Conservation (phyloP, 2,888 invertebrate species). For the Nasonia oneida region DNA sequence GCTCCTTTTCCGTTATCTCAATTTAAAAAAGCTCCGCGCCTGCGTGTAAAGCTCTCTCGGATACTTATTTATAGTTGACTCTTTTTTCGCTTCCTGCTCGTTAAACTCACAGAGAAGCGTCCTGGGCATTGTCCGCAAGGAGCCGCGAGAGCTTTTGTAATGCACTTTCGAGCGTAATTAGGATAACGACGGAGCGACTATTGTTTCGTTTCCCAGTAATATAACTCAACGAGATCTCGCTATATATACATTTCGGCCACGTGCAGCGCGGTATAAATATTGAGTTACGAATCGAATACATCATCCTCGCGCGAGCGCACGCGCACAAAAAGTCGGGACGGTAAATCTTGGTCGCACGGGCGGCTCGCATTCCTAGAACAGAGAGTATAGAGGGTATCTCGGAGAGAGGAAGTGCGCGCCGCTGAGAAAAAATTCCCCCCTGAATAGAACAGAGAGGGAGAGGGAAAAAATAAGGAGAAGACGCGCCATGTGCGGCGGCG, state of each 20-base stretch:
- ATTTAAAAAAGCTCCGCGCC: conserved; percentile 38
- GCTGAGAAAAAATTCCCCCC: conserved; percentile 14
- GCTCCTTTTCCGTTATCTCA: not conserved
- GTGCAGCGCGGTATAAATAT: not conserved
- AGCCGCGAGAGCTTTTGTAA: conserved; percentile 12
- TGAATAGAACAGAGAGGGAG: not conserved
- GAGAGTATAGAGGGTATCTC: not conserved
- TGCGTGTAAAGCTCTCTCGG: not conserved
- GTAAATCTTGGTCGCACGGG: conserved; percentile 23
- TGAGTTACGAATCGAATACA: conserved; percentile 28
- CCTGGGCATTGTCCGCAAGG: not conserved
- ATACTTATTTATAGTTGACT: conserved; percentile 25
- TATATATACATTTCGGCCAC: not conserved
- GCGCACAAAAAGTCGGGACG: not conserved
- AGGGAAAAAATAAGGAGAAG: not conserved
- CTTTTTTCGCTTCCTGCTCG: conserved; percentile 23
- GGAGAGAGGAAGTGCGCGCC: conserved; percentile 26
- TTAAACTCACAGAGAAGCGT: conserved; percentile 29
- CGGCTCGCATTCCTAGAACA: conserved; percentile 22
- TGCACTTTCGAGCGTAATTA: conserved; percentile 7
- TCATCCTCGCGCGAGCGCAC: not conserved
- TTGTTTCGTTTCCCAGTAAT: not conserved
- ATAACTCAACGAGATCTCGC: not conserved
- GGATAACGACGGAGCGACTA: not conserved
- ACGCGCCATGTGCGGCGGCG: conserved; percentile 27